Evolutionary conservation across 2,888 invertebrate genomes (phyloP), one percentile per base, ranked within the genome.

Genomic region (Tholera decimalis): DNA sequence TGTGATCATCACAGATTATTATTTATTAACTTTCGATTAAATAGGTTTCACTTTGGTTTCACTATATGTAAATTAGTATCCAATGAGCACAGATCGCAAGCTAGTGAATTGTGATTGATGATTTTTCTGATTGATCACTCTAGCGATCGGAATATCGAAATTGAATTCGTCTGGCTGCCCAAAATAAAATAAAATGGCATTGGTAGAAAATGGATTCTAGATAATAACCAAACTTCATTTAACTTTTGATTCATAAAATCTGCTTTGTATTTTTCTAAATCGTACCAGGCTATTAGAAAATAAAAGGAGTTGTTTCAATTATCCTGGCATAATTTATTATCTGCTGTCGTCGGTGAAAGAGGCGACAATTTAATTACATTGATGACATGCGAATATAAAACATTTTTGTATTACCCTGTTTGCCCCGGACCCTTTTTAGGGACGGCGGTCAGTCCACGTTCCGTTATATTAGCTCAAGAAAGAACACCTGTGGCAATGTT

Each of bases 291-390:
- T 20, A 4, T 37, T 54, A 76, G 18, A 41, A 62, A 67, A 46
- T 41, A 35, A 57, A 76, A 73, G 35, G 11, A 57, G 49, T 49
- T 15, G 30, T 15, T 57, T 57, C 39, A 61, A 55, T 74, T 61
- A 35, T 39, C 28, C 43, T 28, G 30, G 7, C n/a, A 54, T 26
- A n/a, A n/a, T n/a, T n/a, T n/a, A n/a, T n/a, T n/a, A 33, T 39
- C 15, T 30, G 41, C 44, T 46, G 57, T 62, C 24, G 46, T 15
- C 13, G 33, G 37, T 24, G 7, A 58, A 43, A 46, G 37, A 57
- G 65, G 59, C 57, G 65, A 76, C 83, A 80, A 80, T 82, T 79
- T 83, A 84, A 85, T 84, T 80, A 79, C 75, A 78, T 73, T 71
- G 81, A 82, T 79, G 84, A 84, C 84, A 75, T 73, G 78, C 60